These are phyloP conservation scores for Allobates femoralis DNA, from an alignment of 2,797 vertebrate genomes.

Conservation along the genomic window DNA sequence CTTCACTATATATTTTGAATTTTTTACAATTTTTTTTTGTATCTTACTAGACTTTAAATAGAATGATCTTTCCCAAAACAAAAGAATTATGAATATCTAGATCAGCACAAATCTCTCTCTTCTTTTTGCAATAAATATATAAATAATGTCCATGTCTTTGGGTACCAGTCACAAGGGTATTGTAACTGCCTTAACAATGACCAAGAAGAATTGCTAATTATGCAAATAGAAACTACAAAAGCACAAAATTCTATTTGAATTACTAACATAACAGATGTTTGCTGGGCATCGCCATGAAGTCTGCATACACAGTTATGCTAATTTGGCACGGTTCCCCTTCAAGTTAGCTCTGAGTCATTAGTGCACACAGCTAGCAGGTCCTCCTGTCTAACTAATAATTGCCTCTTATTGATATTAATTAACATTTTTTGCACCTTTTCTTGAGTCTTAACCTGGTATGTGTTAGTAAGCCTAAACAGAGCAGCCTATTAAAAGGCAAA, in stretches of 20 bases:
- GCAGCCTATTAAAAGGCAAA: constrained; percentile 96
- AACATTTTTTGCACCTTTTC: constrained; percentile 97
- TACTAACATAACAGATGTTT: constrained; percentile 99
- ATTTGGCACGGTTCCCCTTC: constrained; percentile 93
- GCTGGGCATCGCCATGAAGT: constrained; percentile 90
- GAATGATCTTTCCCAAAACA: not conserved
- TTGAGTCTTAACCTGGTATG: constrained; percentile 93
- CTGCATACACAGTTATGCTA: constrained; percentile 97
- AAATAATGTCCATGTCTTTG: constrained; percentile 84
- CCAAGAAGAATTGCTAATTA: constrained; percentile 95
- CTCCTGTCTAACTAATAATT: constrained; percentile 99
- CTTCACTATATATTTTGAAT: not conserved
- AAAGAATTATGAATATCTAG: not conserved
- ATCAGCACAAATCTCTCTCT: constrained; percentile 49
- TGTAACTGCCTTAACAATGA: constrained; percentile 90
- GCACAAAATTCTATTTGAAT: constrained; percentile 97
- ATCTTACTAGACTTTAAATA: not conserved
- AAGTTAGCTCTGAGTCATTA: constrained; percentile 96
- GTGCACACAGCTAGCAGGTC: constrained; percentile 96
- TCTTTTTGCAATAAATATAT: constrained; percentile 77
- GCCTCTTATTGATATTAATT: constrained; percentile 99
- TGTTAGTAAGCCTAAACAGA: constrained; percentile 98
- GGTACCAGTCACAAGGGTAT: constrained; percentile 85
- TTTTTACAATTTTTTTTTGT: not conserved
- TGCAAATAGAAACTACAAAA: constrained; percentile 88